A percentile compares a stretch with the other conserved stretches of the same genome.
Evolutionary conservation across 2,113 vertebrate species (phyloP).

Genomic region (Rousettus leschenaultii): DNA sequence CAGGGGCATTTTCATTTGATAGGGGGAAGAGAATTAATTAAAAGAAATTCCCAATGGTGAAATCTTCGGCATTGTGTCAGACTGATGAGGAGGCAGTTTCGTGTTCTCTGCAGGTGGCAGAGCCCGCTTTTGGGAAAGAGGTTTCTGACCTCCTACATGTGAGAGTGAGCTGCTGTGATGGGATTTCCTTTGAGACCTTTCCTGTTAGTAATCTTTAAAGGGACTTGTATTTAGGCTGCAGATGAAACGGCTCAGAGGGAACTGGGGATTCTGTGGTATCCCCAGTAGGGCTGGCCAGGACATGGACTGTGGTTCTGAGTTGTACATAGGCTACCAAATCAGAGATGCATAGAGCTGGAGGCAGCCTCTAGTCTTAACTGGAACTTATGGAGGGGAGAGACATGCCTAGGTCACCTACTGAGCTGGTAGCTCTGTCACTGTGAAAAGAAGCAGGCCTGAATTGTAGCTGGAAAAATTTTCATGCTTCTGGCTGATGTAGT

Average conservation of each 20-base stretch:
- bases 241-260: background rate
- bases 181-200: background rate
- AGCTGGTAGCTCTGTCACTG: background rate
- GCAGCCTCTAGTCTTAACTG: background rate
- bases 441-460: background rate
- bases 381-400: background rate
- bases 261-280: background rate
- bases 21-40: constrained; percentile 56
- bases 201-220: background rate
- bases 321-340: background rate
- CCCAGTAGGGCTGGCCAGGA: background rate
- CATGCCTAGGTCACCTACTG: background rate
- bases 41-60: constrained; percentile 44
- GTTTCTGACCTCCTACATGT: background rate
- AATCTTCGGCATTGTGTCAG: constrained; percentile 8
- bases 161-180: background rate
- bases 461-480: background rate
- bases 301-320: background rate
- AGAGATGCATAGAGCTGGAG: background rate
- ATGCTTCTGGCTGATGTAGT: background rate
- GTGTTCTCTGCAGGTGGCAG: background rate
- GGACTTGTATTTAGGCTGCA: background rate
- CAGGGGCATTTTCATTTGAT: constrained; percentile 53
- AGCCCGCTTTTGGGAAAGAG: background rate
- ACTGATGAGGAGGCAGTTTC: background rate